Base-by-base conservation (phyloP, 1,140 invertebrate genomes). In the Pissodes strobi region DNA sequence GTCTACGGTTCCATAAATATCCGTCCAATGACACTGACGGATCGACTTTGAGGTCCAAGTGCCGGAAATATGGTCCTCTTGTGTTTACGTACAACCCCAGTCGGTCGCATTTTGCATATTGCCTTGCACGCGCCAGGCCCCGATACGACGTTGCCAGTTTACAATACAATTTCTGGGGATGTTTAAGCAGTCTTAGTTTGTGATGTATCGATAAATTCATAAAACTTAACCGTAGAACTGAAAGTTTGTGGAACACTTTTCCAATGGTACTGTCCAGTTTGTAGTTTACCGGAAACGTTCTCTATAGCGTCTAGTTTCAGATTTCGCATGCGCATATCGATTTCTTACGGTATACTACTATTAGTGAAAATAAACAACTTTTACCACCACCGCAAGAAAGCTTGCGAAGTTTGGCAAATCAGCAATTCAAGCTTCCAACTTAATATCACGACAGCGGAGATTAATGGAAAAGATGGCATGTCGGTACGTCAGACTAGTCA, bases 1-100 rank as follows among this genome's bases (percentile, higher is more conserved):
- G 39, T 56, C 38, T 56, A 22, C 53, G 53, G 34, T 56, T 56
- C 25, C 53, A 56, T 56, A 56, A 41, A 43, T 56, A 56, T 56
- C 37, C 30, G 30, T 41, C 53, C 30, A 22, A 37, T 27, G 53
- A 56, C 53, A 56, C 53, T 56, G 53, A 56, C 53, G 9, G 53
- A 56, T 56, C 21, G 53, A 56, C 53, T 56, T 43, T 23, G 53
- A 56, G 53, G 53, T 13, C 38, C 53, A 25, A 56, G 37, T 43
- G 39, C 53, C 53, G 53, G 53, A 56, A 56, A 56, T 56, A 41
- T 49, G 53, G 37, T 23, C 39, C 30, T 53, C 45, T 22, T 46
- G 45, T 53, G 18, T 53, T 27, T 53, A 37, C 10, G 38, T 13
- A 21, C 34, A n/a, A 38, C 51, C 51, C 51, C n/a, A 17, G 23